Conservation (phyloP, 2,888 invertebrate species). For the Drosophila pegasa region DNA sequence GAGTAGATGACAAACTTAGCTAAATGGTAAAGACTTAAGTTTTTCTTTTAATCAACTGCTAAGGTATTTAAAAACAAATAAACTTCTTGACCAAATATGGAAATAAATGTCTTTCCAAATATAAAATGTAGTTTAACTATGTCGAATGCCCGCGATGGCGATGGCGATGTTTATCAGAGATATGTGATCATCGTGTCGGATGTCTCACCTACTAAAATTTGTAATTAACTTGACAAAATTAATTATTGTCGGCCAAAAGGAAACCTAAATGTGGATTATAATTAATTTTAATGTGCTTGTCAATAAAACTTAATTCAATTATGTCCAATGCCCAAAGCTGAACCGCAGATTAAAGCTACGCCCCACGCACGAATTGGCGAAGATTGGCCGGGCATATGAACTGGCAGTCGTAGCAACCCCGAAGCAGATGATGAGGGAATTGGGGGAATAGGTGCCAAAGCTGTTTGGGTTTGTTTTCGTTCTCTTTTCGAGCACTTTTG, state of each 20-base stretch:
- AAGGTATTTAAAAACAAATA: neutral
- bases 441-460: slow-evolving; percentile 55
- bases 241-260: neutral
- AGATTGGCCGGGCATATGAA: slow-evolving; percentile 14
- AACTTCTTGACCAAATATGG: neutral
- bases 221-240: slow-evolving; percentile 4
- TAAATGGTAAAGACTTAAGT: no score
- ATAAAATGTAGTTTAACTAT: slow-evolving; percentile 1
- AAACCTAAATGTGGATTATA: slow-evolving; percentile 6
- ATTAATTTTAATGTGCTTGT: slow-evolving; percentile 35
- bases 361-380: slow-evolving; percentile 16
- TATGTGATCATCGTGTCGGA: slow-evolving; percentile 11
- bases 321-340: slow-evolving; percentile 38
- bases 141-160: neutral
- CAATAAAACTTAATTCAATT: slow-evolving; percentile 55
- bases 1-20: no score
- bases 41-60: no score
- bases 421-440: slow-evolving; percentile 18
- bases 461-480: slow-evolving; percentile 40
- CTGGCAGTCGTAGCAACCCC: slow-evolving; percentile 10
- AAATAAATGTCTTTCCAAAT: neutral
- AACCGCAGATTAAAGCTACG: slow-evolving; percentile 40
- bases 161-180: neutral
- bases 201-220: slow-evolving; percentile 4
- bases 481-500: slow-evolving; percentile 25